Evolutionary conservation across 2,113 vertebrate genomes (phyloP).

Genomic region (Chunga burmeisteri): DNA sequence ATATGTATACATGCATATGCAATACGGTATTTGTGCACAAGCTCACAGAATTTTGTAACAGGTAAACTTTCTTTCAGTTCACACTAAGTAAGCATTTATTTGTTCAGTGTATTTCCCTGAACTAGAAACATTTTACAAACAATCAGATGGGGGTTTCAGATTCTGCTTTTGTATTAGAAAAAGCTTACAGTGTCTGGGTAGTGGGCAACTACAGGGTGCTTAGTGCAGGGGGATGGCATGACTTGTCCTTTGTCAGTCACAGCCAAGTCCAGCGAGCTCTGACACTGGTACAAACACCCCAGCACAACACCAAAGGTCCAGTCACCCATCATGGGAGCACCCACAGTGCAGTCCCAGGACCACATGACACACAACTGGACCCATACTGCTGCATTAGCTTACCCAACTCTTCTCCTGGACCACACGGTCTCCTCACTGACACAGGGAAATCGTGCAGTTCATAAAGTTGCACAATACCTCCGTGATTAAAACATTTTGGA

Average conservation of each 20-base stretch:
- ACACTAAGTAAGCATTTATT: not conserved
- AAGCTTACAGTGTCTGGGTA: not conserved
- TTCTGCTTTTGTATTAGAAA: not conserved
- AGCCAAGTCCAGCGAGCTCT: not conserved
- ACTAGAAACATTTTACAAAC: not conserved
- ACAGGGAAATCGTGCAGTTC: not conserved
- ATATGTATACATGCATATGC: not conserved
- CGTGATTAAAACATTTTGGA: not conserved
- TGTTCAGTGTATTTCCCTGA: not conserved
- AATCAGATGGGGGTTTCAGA: not conserved
- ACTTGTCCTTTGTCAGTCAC: accelerated
- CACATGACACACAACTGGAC: not conserved
- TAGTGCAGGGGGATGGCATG: not conserved
- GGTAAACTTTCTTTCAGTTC: not conserved
- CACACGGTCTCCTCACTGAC: not conserved
- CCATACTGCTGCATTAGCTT: not conserved
- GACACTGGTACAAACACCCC: accelerated
- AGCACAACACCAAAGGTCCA: not conserved
- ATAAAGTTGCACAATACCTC: not conserved
- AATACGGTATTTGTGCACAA: not conserved
- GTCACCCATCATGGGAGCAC: not conserved
- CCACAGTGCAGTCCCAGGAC: accelerated
- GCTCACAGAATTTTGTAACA: not conserved
- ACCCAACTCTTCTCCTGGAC: not conserved
- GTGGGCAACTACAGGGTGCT: not conserved